Conservation (phyloP, 2,113 vertebrate species). For the Saguinus imperator region DNA sequence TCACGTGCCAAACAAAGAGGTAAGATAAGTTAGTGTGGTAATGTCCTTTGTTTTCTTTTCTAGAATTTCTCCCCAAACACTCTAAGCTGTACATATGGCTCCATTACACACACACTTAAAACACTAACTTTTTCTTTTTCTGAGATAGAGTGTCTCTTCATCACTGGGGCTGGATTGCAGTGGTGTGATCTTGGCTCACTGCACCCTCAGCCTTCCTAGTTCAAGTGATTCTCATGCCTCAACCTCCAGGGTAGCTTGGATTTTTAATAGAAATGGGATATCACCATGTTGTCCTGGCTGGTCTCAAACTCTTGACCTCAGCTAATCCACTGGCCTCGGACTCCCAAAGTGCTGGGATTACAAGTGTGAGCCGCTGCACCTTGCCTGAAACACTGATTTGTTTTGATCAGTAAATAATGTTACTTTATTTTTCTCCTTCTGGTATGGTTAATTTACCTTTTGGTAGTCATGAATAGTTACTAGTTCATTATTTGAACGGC, state of each 20-base stretch:
- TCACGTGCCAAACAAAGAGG: slow-evolving; percentile 4
- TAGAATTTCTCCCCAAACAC: background rate
- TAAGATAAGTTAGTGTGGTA: slow-evolving; percentile 7
- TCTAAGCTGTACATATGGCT: background rate
- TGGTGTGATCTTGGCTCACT: too few relatives aligned
- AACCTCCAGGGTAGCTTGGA: too few relatives aligned
- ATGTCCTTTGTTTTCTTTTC: slow-evolving; percentile 34
- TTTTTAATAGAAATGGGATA: too few relatives aligned
- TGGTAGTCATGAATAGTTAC: background rate
- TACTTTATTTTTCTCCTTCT: background rate
- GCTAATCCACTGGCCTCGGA: too few relatives aligned
- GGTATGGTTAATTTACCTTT: slow-evolving; percentile 13
- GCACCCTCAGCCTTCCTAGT: too few relatives aligned
- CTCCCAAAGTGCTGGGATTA: too few relatives aligned
- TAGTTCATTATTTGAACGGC: background rate
- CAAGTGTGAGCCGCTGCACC: too few relatives aligned
- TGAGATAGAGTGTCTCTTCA: too few relatives aligned
- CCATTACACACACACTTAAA: background rate
- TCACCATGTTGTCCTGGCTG: too few relatives aligned
- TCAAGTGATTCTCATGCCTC: too few relatives aligned
- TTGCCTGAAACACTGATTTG: background rate
- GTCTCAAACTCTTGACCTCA: too few relatives aligned
- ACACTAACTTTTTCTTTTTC: background rate
- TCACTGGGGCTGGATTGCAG: too few relatives aligned
- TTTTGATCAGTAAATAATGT: background rate